A percentile compares a stretch with the other conserved stretches of the same genome.
Conservation (phyloP, 2,113 vertebrate genomes). For the Sinocyclocheilus grahami region DNA sequence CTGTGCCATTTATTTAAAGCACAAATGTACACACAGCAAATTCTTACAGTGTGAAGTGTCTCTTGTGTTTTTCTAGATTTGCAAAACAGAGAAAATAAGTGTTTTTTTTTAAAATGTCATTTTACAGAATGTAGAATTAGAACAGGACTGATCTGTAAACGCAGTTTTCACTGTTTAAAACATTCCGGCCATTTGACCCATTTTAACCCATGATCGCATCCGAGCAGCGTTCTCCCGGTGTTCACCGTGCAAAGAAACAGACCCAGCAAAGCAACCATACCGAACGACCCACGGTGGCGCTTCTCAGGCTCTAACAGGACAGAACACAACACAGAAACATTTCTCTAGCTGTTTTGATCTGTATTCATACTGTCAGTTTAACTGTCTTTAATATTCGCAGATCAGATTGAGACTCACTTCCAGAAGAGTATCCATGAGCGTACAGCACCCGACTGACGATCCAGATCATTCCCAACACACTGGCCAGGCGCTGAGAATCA, state of each 20-base stretch:
- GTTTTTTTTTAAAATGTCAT: background rate
- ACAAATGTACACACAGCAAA: background rate
- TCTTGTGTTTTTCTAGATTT: background rate
- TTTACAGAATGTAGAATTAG: background rate
- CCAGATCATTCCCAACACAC: constrained; percentile 85
- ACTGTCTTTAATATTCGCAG: background rate
- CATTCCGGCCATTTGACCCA: constrained; percentile 30
- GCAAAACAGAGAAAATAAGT: background rate
- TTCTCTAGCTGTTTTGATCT: background rate
- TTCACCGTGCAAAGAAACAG: constrained; percentile 43
- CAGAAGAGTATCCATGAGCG: constrained; percentile 90
- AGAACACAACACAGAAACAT: background rate
- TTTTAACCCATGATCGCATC: background rate
- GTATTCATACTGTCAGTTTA: background rate
- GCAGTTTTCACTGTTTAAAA: constrained; percentile 28
- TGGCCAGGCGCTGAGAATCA: constrained; percentile 73
- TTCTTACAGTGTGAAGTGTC: background rate
- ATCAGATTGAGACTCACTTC: constrained; percentile 76
- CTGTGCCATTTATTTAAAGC: background rate
- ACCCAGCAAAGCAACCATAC: constrained; percentile 32
- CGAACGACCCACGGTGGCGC: constrained; percentile 29
- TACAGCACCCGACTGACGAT: constrained; percentile 85
- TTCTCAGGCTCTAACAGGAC: constrained; percentile 35
- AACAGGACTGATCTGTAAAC: background rate
- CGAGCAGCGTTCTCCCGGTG: constrained; percentile 40